These are phyloP conservation scores for Onthophagus sagittarius DNA, from an alignment of 2,888 invertebrate genomes.

Conservation along the genomic window DNA sequence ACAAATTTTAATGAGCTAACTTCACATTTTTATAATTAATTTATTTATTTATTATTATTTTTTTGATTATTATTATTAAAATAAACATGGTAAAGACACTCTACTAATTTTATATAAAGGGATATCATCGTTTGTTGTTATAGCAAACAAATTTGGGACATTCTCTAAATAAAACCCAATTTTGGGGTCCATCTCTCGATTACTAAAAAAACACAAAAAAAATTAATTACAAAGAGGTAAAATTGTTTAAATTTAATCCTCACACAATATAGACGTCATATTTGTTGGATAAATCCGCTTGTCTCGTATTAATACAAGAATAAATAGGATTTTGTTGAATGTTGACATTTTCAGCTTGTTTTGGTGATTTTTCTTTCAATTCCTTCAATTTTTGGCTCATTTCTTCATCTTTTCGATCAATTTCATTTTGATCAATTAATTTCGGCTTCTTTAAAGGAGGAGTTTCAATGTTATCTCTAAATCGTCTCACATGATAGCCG, in stretches of 20 bases:
- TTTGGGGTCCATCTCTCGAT: constrained; percentile 24
- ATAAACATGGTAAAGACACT: constrained; percentile 32
- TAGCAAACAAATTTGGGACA: constrained; percentile 32
- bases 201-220: constrained; percentile 26
- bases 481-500: constrained; percentile 35
- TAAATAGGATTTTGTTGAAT: background rate
- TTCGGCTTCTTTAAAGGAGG: constrained; percentile 14
- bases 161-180: constrained; percentile 24
- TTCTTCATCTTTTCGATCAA: constrained; percentile 5
- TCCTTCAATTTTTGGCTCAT: constrained; percentile 30
- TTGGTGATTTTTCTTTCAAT: constrained; percentile 33
- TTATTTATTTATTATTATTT: no score
- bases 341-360: constrained; percentile 15
- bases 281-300: constrained; percentile 23
- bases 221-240: background rate
- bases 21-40: background rate
- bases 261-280: constrained; percentile 25
- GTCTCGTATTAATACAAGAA: background rate
- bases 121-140: constrained; percentile 32
- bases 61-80: constrained; percentile 5
- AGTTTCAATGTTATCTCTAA: background rate
- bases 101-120: constrained; percentile 33
- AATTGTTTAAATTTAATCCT: background rate
- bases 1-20: background rate
- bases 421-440: constrained; percentile 4